Base-by-base conservation (phyloP, 2,797 vertebrate genomes). In the Sebastes miniatus region DNA sequence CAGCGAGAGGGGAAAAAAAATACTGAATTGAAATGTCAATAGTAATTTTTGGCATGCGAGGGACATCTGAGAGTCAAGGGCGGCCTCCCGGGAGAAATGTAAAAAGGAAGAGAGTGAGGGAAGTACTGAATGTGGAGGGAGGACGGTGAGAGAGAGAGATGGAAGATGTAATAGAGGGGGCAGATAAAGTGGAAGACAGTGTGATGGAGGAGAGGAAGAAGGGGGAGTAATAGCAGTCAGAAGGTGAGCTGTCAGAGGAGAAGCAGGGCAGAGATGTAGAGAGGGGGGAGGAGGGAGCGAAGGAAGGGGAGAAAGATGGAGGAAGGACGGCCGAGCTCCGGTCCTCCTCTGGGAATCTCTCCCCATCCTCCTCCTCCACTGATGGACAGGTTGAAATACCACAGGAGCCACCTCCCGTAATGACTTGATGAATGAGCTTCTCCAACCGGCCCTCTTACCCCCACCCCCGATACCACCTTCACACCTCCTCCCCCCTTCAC, bases 21-120 rank as follows among this genome's bases (percentile, higher is more conserved):
- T 83, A 91, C 93, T 95, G 95, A 97, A 98, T 96, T 96, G 96
- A 97, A 97, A 98, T 96, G 96, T 97, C 98, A 97, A 96, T 96
- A 96, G 96, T 95, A 96, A 98, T 98, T 97, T 97, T 96, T 97
- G 96, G 95, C 95, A 95, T 93, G 92, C 88, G 84, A 93, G 92
- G 94, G 94, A 94, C 94, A 93, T 94, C 94, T 95, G 88, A 95
- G 95, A 87, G 91, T 93, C 93, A 94, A 93, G 92, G 88, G 90
- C 93, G 89, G 90, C 87, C 89, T 94, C 93, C 88, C 82, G 12
- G 72, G 93, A 92, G 94, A 87, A 89, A 94, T 90, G 89, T 85
- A 90, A 87, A 90, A 80, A 87, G 87, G 82, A 84, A 66, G 86
- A 78, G 87, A 83, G 88, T 3, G 87, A 87, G 79, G 86, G 80